Evolutionary conservation across 2,888 invertebrate species (phyloP).

Genomic region (Rambutsinella grinnellia): DNA sequence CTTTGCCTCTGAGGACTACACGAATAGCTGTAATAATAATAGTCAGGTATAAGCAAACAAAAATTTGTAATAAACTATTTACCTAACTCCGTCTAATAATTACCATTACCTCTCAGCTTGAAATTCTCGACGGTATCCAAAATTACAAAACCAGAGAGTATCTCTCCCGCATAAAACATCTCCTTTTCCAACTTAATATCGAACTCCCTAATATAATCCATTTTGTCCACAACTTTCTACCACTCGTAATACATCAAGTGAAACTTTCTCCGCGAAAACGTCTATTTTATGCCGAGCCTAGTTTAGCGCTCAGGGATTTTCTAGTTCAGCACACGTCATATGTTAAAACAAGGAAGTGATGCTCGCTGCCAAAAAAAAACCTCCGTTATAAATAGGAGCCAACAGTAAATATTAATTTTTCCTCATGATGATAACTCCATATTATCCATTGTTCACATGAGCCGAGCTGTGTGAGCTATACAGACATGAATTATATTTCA

Average conservation of each 20-base stretch:
- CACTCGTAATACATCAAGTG: not conserved
- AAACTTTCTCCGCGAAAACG: not conserved
- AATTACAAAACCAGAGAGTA: conserved; percentile 77
- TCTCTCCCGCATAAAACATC: conserved; percentile 82
- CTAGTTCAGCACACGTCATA: not conserved
- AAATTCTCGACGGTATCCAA: conserved; percentile 81
- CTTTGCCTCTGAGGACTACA: conserved; percentile 80
- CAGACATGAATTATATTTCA: too few species aligned
- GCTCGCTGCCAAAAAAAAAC: not conserved
- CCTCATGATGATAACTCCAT: too few species aligned
- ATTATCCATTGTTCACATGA: too few species aligned
- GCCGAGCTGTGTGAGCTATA: too few species aligned
- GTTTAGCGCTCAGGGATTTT: not conserved
- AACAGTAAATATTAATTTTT: not conserved
- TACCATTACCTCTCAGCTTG: conserved; percentile 77
- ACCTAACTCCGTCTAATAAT: not conserved
- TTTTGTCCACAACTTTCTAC: conserved; percentile 67
- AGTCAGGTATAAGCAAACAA: too few species aligned
- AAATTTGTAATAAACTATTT: not conserved
- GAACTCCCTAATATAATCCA: conserved; percentile 84
- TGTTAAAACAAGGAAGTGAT: not conserved
- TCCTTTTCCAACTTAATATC: conserved; percentile 82
- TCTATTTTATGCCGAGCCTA: not conserved
- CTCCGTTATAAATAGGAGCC: too few species aligned
- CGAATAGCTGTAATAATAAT: conserved; percentile 74